Evolutionary conservation across 1,140 invertebrate genomes (phyloP).

Genomic region (Fopius arisanus): DNA sequence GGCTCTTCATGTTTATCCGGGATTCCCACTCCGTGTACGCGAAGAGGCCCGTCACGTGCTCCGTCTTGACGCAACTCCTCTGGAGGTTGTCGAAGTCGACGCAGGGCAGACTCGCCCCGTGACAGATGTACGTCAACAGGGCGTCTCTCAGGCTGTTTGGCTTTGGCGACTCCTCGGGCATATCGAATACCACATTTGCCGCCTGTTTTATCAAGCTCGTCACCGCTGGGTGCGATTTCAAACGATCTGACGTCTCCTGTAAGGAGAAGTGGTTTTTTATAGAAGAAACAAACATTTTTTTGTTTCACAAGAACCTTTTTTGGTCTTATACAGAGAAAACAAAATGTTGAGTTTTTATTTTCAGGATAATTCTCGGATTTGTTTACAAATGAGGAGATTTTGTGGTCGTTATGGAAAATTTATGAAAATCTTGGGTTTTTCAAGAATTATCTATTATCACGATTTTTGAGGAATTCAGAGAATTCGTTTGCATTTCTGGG

Average conservation of each 20-base stretch:
- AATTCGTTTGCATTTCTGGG: too few relatives aligned
- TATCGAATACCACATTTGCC: conserved; percentile 71
- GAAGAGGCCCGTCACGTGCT: conserved; percentile 78
- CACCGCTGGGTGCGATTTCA: conserved; percentile 75
- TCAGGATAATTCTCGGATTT: too few relatives aligned
- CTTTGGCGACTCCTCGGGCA: conserved; percentile 69
- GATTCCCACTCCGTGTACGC: conserved; percentile 80
- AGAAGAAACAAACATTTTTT: too few relatives aligned
- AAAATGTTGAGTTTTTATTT: too few relatives aligned
- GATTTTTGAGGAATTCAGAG: too few relatives aligned
- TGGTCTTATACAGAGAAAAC: too few relatives aligned
- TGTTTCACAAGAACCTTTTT: too few relatives aligned
- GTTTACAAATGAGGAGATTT: too few relatives aligned
- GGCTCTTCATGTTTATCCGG: conserved; percentile 71
- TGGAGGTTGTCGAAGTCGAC: conserved; percentile 60
- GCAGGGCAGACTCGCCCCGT: conserved; percentile 81
- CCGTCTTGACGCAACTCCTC: conserved; percentile 68
- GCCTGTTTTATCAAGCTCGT: conserved; percentile 72
- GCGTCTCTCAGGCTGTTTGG: conserved; percentile 82
- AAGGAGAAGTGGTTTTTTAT: conserved; percentile 36
- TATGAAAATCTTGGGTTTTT: too few relatives aligned
- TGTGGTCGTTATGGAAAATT: too few relatives aligned
- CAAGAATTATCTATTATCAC: too few relatives aligned
- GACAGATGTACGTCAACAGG: conserved; percentile 83
- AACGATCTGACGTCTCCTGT: conserved; percentile 62